A percentile compares a stretch with the other conserved stretches of the same genome.
Evolutionary conservation across 2,888 invertebrate species (phyloP).

Genomic region (Labia minor): DNA sequence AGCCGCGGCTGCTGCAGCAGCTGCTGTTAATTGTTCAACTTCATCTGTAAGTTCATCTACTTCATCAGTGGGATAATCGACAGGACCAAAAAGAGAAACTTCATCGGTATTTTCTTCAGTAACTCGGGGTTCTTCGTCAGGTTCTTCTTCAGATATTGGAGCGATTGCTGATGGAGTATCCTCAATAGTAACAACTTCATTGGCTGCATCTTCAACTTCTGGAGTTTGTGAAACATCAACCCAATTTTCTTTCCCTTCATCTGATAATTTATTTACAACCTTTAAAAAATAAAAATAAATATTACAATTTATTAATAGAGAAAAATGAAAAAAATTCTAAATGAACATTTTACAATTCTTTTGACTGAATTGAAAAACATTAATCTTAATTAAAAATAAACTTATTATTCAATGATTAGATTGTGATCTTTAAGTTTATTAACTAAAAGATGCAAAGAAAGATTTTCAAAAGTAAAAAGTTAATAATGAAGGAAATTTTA

Average conservation of each 20-base stretch:
- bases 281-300: neutral
- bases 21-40: slow-evolving; percentile 20
- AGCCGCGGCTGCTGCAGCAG: slow-evolving; percentile 20
- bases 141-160: slow-evolving; percentile 14
- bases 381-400: no score
- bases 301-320: neutral
- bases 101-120: slow-evolving; percentile 22
- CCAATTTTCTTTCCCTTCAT: slow-evolving; percentile 28
- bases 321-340: neutral
- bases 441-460: no score
- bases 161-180: neutral
- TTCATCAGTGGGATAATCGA: neutral
- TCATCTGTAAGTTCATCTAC: slow-evolving; percentile 21
- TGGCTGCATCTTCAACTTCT: neutral
- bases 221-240: neutral
- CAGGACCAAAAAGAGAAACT: neutral
- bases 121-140: slow-evolving; percentile 18
- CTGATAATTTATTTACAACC: slow-evolving; percentile 24
- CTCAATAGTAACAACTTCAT: neutral
- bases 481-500: no score
- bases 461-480: no score
- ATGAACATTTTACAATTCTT: neutral
- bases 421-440: no score
- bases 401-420: no score
- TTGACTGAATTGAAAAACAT: no score